Base-by-base conservation (phyloP, 2,888 invertebrate genomes). In the Adela reaumurella region DNA sequence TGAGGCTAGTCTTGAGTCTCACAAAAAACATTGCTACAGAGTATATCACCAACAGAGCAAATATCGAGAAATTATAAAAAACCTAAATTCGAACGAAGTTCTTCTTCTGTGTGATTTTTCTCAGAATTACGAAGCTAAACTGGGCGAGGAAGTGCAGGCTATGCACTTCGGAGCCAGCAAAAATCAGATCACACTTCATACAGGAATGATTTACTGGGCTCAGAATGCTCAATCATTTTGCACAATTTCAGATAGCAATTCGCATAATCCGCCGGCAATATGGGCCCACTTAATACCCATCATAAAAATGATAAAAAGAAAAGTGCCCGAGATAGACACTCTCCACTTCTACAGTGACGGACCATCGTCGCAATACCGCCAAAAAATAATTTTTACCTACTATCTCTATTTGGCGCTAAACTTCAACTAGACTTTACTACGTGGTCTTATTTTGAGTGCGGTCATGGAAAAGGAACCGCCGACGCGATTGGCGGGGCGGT, bases 271-370 rank as follows among this genome's bases (percentile, higher is more conserved):
- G 14, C 28, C 17, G 19, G 44, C 50, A 3, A 50, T 50, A 16
- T 50, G 50, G 50, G 50, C 50, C 11, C 50, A 50, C 45, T 42
- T 50, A 17, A 17, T 20, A 14, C 50, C 50, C 17, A 41, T 50
- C 2, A 14, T 50, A 29, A 28, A 47, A 18, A n/a, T 17, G 8
- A 18, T 50, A 11, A 50, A 43, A 29, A 18, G 43, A 29, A 16
- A 17, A 4, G 19, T 19, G 11, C 47, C 35, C 16, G 18, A 44
- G 2, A 19, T 47, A 4, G 43, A 3, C n/a, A 18, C n/a, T 2
- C 20, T 49, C 14, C 49, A 49, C 19, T 49, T 45, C 41, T 42
- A 17, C n/a, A 46, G 43, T 6, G 49, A 49, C 20, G 46, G 46
- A 17, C 46, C 46, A 2, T 43, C 43, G 4, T 20, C 28, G 10